Evolutionary conservation across 2,888 invertebrate species (phyloP), one percentile per base, ranked within the genome.

Genomic region (Drosophila flavopinicola): DNA sequence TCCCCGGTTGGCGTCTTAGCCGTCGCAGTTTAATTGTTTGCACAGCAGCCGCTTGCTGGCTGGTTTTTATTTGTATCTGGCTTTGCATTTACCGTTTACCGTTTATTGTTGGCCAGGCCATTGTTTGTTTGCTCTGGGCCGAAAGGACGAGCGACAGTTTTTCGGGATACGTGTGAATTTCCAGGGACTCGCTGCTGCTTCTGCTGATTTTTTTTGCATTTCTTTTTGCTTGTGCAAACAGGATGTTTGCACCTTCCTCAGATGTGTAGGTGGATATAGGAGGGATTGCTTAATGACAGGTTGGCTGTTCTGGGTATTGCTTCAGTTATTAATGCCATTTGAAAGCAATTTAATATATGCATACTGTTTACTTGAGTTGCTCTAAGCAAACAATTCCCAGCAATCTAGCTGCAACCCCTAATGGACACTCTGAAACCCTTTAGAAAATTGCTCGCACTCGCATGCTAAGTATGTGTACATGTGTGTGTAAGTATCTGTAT

Each of bases 241-340:
- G 88, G 87, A 88, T 83, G 87, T 86, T 88, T 88, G 83, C 87
- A 88, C 85, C 85, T 87, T 79, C 73, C 41, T 54, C 63, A 60
- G 54, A 53, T 57, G 24, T 30, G 24, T 24, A 59, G 37, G 54
- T 29, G 78, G 49, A 51, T 37, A 65, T 41, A 39, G 68, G 68
- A 68, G 69, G 58, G 30, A 11, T 61, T 61, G 74, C 78, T 59
- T 79, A 87, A 79, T 77, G 87, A 82, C 79, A 79, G 87, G 83
- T 79, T 87, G 59, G 33, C 56, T 30, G 54, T 7, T 17, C 37
- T 38, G 52, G 37, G 71, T 49, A 52, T 52, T 52, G 39, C 57
- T 54, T 51, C 57, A 48, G 56, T 61, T 83, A 78, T 78, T 70
- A 85, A 82, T 87, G 87, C 76, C 75, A 87, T 80, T 75, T 60